These are phyloP conservation scores for Leptoteleia sp. DNA, from an alignment of 1,140 invertebrate genomes.

Conservation along the genomic window DNA sequence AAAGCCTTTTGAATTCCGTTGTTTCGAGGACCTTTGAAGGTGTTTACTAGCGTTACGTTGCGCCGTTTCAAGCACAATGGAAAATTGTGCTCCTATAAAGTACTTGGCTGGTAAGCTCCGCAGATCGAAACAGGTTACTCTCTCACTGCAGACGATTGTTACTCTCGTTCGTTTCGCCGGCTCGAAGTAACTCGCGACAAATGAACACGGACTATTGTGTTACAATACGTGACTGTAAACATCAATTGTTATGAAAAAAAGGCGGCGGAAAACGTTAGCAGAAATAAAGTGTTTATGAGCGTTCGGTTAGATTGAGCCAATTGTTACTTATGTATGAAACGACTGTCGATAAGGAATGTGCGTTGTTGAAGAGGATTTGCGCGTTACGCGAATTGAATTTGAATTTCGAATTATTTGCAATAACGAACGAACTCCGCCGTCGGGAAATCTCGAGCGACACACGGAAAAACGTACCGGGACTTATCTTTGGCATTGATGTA, in stretches of 20 bases:
- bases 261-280: background rate
- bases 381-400: constrained; percentile 26
- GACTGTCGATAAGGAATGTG: constrained; percentile 35
- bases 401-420: constrained; percentile 8
- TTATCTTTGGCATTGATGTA: background rate
- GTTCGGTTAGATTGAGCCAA: constrained; percentile 25
- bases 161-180: constrained; percentile 49
- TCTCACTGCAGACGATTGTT: constrained; percentile 42
- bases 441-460: constrained; percentile 6
- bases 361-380: constrained; percentile 35
- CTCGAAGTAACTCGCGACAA: constrained; percentile 51
- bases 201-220: constrained; percentile 48
- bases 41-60: constrained; percentile 74
- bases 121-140: constrained; percentile 61
- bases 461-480: background rate
- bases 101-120: constrained; percentile 57
- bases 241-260: constrained; percentile 54
- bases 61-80: constrained; percentile 72
- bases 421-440: background rate
- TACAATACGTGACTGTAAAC: constrained; percentile 55
- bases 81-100: constrained; percentile 71
- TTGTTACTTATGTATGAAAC: constrained; percentile 36
- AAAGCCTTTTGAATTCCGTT: constrained; percentile 77
- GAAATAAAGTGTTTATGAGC: constrained; percentile 37
- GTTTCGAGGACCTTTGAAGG: constrained; percentile 74